Base-by-base conservation (phyloP, 1,140 invertebrate genomes). In the Hydropsyche tenuis region DNA sequence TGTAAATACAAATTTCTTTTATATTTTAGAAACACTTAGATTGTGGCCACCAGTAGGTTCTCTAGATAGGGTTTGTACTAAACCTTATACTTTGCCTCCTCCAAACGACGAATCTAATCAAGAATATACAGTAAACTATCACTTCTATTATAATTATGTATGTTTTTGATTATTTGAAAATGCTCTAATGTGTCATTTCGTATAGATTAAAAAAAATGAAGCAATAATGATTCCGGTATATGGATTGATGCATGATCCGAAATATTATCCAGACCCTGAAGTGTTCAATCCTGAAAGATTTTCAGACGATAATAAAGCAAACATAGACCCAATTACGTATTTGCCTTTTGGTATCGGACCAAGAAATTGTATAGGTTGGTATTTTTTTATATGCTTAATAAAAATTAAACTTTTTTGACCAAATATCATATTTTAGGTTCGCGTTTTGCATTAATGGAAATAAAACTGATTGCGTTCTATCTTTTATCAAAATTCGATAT, bases 401-500 rank as follows among this genome's bases (percentile, higher is more conserved):
- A n/a, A n/a, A 37, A 37, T 37, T 37, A 37, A 4, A 4, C 3
- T 6, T 7, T 20, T 46, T 69, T 48, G 46, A n/a, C n/a, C n/a
- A n/a, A n/a, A n/a, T n/a, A 9, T 48, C 9, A 4, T 9, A 1
- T 69, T 51, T 48, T 25, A 81, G 81, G 80, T 23, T 82, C 80
- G 68, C 79, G 82, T 1, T 85, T 83, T 74, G 82, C 82, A 12
- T 60, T 84, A 12, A 80, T 85, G 80, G 81, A 84, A 77, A 78
- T 78, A n/a, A 86, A 87, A 74, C 79, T 81, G 0, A 73, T 85
- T 43, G n/a, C 87, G 0, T 84, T 83, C 30, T 78, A 85, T 43
- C 73, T 92, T 0, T 78, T 91, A 16, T 80, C 85, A 0, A 81
- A 82, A 0, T 92, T 88, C 77, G 80, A 82, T 14, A 76, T 92